Conservation (phyloP, 1,140 invertebrate species). For the Lordiphosa stackelbergi region DNA sequence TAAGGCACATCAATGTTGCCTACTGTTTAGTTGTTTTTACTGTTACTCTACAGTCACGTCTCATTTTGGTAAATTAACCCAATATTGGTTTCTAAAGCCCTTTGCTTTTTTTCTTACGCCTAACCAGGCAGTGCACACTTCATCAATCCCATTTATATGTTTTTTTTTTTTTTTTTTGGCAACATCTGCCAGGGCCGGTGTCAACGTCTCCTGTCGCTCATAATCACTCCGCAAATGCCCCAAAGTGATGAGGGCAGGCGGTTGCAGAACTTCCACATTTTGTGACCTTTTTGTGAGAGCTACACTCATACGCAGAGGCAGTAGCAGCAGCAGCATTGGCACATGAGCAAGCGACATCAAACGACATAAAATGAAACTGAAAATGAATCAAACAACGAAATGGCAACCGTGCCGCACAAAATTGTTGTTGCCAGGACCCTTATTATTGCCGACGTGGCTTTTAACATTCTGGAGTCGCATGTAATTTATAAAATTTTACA, state of each 20-base stretch:
- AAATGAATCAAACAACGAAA: constrained; percentile 45
- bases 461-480: constrained; percentile 29
- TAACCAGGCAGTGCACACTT: constrained; percentile 16
- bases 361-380: constrained; percentile 58
- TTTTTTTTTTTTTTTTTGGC: constrained; percentile 8
- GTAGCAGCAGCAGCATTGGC: constrained; percentile 12
- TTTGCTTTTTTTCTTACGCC: constrained; percentile 1
- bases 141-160: constrained; percentile 18
- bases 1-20: too few relatives aligned
- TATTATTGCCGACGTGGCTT: constrained; percentile 29
- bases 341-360: constrained; percentile 20
- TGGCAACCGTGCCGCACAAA: constrained; percentile 36
- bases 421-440: constrained; percentile 48
- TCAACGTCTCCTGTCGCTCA: constrained; percentile 15
- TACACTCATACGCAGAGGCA: constrained; percentile 5
- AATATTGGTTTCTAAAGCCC: not conserved
- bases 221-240: constrained; percentile 22
- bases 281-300: constrained; percentile 23
- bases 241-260: constrained; percentile 11
- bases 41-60: not conserved
- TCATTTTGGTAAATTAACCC: too few relatives aligned
- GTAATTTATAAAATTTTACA: constrained; percentile 69
- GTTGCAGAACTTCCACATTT: constrained; percentile 4
- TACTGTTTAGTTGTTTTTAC: too few relatives aligned
- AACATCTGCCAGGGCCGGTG: constrained; percentile 22